Evolutionary conservation across 2,888 invertebrate species (phyloP), one percentile per base, ranked within the genome.

Genomic region (Vanessa cardui): DNA sequence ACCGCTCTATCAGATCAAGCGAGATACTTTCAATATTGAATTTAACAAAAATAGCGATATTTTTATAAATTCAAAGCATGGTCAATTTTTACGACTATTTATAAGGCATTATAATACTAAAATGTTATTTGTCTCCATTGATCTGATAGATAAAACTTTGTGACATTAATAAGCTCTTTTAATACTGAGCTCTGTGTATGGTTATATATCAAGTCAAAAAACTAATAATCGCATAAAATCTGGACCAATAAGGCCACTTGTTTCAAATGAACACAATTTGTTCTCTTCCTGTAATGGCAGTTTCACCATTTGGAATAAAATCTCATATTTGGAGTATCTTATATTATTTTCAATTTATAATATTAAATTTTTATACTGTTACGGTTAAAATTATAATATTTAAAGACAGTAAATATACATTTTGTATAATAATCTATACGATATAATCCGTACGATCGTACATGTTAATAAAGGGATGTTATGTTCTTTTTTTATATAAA

Each of bases 241-340:
- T 49, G 21, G 68, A 62, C 68, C 70, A 68, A 68, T 71, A 71
- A 56, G 68, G 68, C 68, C 39, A 12, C 52, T 68, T 39, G 52
- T 68, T 67, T 21, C 47, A 18, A n/a, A 58, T 64, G 68, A 70
- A 70, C 70, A 73, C 64, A 61, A 46, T 65, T 68, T 65, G 62
- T 64, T 64, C 62, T 33, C 26, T 39, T 12, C 39, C 2, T 39
- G 12, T 20, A 59, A 66, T 62, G 73, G 70, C 69, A 72, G 67
- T 72, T 46, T 52, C 70, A 60, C 68, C 70, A 71, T 56, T 39
- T 62, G 44, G 47, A 62, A 63, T 44, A 62, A 54, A 66, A 70
- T 52, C 58, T 58, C 2, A 6, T 56, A 31, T 52, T 52, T 26
- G 26, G 8, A 7, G 52, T 26, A 52, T 50, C 21, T 15, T 26